Conservation (phyloP, 2,113 vertebrate species). For the Sapayoa aenigma region DNA sequence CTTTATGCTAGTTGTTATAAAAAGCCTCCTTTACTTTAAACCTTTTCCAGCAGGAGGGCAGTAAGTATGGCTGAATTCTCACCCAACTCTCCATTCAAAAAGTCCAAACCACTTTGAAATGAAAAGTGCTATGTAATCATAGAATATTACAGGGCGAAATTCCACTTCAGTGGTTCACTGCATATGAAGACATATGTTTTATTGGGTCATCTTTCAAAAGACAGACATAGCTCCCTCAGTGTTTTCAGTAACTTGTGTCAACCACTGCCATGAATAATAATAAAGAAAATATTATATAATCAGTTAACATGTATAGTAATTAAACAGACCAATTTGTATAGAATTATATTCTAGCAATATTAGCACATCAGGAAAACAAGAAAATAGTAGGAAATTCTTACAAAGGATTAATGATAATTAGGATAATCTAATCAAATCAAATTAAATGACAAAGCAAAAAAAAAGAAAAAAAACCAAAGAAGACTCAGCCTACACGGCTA, state of each 20-base stretch:
- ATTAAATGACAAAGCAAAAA: not conserved
- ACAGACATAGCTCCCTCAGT: not conserved
- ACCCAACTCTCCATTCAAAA: not conserved
- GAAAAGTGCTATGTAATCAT: not conserved
- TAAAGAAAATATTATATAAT: not conserved
- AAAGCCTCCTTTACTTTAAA: conserved; percentile 19
- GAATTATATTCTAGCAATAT: not conserved
- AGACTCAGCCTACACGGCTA: not conserved
- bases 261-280: not conserved
- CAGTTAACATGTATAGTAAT: not conserved
- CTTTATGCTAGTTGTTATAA: not conserved
- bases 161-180: not conserved
- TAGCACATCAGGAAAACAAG: not conserved
- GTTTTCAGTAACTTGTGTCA: not conserved
- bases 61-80: not conserved
- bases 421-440: not conserved
- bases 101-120: not conserved
- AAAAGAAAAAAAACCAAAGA: not conserved
- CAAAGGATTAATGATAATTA: not conserved
- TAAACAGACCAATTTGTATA: not conserved
- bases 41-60: not conserved
- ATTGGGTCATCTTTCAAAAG: not conserved
- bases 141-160: not conserved
- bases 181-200: not conserved
- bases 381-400: not conserved